These are phyloP conservation scores for Caerostris extrusa DNA, from an alignment of 1,140 invertebrate species.

Conservation along the genomic window DNA sequence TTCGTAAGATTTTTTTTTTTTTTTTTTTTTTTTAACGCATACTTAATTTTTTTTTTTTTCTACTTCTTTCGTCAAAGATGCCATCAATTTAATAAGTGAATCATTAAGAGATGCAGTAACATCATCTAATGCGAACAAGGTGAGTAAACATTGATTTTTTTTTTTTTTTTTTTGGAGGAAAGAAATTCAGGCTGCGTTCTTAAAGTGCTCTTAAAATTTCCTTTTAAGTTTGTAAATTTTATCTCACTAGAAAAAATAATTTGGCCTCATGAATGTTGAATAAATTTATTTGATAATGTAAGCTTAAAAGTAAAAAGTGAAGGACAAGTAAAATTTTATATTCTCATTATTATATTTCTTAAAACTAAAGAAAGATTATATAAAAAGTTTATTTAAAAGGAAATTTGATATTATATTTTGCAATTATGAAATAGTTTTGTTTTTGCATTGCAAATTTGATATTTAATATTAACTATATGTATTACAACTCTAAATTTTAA, in stretches of 20 bases:
- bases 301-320: no score
- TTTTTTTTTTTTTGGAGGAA: background rate
- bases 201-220: background rate
- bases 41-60: background rate
- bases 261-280: no score
- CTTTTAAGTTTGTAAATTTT: slow-evolving; percentile 18
- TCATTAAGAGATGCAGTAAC: background rate
- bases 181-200: background rate
- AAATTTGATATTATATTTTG: no score
- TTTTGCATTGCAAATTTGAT: no score
- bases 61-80: background rate
- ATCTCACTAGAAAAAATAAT: background rate
- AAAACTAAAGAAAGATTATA: no score
- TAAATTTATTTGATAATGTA: no score
- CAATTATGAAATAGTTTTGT: no score
- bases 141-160: background rate
- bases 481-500: no score
- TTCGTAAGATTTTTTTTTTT: background rate
- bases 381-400: no score
- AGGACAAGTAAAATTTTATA: no score
- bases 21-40: background rate
- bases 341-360: no score
- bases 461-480: no score
- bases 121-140: background rate
- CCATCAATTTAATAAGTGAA: slow-evolving; percentile 28